phyloP scores from a whole-genome alignment of 2,797 vertebrate species.

The Falco novaeseelandiae region DNA sequence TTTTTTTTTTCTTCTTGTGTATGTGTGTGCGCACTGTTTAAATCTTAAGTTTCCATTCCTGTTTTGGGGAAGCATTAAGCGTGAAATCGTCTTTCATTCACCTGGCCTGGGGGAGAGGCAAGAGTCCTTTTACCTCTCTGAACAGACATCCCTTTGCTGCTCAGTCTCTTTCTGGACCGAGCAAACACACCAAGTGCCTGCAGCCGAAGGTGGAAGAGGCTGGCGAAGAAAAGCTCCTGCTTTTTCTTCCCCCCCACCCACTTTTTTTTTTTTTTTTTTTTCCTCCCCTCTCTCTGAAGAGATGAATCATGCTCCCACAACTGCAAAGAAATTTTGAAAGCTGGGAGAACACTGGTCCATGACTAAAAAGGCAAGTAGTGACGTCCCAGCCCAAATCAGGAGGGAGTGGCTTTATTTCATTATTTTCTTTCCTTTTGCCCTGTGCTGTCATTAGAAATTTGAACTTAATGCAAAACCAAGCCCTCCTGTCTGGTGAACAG shows the following conservation, averaged over 20 bases:
- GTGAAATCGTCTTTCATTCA: conserved; percentile 9
- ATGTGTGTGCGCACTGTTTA: neutral
- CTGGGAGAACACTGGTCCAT: conserved; percentile 54
- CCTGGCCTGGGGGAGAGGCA: neutral
- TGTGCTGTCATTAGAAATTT: conserved; percentile 74
- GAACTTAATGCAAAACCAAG: conserved; percentile 49
- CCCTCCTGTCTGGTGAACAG: neutral
- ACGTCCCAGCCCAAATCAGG: conserved; percentile 56
- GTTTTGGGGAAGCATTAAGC: neutral
- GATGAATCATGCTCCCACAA: conserved; percentile 78
- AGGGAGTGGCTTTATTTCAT: conserved; percentile 69
- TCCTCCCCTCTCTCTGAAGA: neutral
- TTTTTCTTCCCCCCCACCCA: too few species aligned
- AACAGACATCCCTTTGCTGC: neutral
- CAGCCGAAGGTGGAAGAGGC: conserved; percentile 29
- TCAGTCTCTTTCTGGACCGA: neutral
- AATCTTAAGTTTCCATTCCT: conserved; percentile 57
- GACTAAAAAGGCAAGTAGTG: conserved; percentile 74
- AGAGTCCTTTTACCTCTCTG: neutral
- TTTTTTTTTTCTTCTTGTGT: too few species aligned
- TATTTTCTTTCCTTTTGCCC: conserved; percentile 53
- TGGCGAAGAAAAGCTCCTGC: conserved; percentile 61
- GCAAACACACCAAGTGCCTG: neutral
- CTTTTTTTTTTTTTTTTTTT: neutral
- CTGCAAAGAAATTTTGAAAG: conserved; percentile 73